A percentile compares a stretch with the other conserved stretches of the same genome.
Conservation (phyloP, 1,140 invertebrate species). For the Drosophila nigrodunni region DNA sequence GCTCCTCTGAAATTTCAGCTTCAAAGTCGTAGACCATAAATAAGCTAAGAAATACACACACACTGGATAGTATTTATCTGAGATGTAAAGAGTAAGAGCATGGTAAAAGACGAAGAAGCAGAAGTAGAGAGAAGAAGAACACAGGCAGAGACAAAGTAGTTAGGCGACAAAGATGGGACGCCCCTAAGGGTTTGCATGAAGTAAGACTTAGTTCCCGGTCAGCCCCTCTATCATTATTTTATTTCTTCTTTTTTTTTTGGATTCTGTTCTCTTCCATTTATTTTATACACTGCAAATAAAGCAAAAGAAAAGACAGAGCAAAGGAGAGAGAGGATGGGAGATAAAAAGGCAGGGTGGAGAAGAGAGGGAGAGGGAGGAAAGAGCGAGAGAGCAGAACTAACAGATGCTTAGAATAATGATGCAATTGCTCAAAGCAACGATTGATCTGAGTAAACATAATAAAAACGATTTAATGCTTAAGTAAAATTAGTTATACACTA, state of each 20-base stretch:
- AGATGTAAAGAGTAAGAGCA: slow-evolving; percentile 1
- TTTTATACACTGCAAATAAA: slow-evolving; percentile 34
- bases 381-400: background rate
- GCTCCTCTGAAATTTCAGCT: slow-evolving; percentile 44
- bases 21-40: slow-evolving; percentile 67
- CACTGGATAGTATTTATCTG: slow-evolving; percentile 37
- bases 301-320: background rate
- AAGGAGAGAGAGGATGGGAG: background rate
- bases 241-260: slow-evolving; percentile 9
- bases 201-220: slow-evolving; percentile 17
- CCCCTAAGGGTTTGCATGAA: background rate
- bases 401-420: slow-evolving; percentile 9
- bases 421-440: background rate
- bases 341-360: background rate
- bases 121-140: background rate
- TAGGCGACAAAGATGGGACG: slow-evolving; percentile 35
- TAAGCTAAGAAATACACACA: slow-evolving; percentile 57
- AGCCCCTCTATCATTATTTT: slow-evolving; percentile 22
- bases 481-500: too few species aligned
- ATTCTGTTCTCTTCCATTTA: slow-evolving; percentile 14
- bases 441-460: background rate
- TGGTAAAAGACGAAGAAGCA: background rate
- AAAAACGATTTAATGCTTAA: too few species aligned
- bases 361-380: background rate
- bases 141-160: slow-evolving; percentile 48